phyloP scores from a whole-genome alignment of 2,113 vertebrate genomes.

The Nettapus auritus region DNA sequence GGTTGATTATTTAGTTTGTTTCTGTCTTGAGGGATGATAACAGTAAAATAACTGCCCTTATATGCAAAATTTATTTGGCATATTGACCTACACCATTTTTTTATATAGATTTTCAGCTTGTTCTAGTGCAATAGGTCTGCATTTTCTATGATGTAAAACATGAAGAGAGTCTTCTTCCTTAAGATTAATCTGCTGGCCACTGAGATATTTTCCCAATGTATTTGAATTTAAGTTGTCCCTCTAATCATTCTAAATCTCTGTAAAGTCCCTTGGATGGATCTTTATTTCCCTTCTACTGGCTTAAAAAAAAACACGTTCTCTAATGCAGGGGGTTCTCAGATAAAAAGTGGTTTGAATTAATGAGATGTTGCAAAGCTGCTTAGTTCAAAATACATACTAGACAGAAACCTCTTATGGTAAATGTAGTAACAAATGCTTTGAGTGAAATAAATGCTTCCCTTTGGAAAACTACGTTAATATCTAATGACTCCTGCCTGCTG shows the following conservation, averaged over 20 bases:
- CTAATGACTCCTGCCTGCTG: not conserved
- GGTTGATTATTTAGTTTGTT: not conserved
- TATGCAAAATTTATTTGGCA: not conserved
- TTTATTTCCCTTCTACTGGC: not conserved
- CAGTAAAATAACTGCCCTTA: not conserved
- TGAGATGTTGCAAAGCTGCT: slow-evolving; percentile 29
- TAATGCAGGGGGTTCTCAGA: slow-evolving; percentile 20
- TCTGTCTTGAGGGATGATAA: not conserved
- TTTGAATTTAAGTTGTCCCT: slow-evolving; percentile 29
- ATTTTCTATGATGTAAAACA: not conserved
- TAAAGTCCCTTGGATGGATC: not conserved
- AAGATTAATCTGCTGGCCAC: not conserved
- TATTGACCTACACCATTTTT: not conserved
- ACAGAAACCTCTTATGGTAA: slow-evolving; percentile 9
- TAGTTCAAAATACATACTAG: slow-evolving; percentile 16
- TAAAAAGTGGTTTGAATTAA: slow-evolving; percentile 25
- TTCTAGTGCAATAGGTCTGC: not conserved
- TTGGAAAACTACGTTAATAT: slow-evolving; percentile 16
- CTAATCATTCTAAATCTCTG: slow-evolving; percentile 10
- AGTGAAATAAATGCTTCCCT: slow-evolving; percentile 35
- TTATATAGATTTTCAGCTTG: not conserved
- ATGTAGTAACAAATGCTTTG: not conserved
- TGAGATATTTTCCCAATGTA: not conserved
- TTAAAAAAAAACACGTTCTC: not conserved
- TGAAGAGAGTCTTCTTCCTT: not conserved